Percentiles rank a stretch among this genome's conserved stretches.
phyloP scores from a whole-genome alignment of 2,888 invertebrate species.

The Hemicrepidius hirtus region DNA sequence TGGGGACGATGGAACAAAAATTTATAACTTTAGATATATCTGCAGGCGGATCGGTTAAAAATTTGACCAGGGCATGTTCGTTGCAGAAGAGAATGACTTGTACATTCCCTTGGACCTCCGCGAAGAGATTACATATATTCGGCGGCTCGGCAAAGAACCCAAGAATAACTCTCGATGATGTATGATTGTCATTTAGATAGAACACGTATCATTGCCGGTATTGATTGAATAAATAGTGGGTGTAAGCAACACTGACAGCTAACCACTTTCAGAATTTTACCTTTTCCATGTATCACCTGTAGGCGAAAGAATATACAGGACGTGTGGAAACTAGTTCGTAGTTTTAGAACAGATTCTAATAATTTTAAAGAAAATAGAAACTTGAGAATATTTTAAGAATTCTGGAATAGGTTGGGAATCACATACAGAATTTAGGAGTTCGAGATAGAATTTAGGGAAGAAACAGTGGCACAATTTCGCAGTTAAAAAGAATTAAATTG shows the following conservation, averaged over 20 bases:
- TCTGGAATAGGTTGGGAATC: no score
- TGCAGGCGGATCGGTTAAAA: constrained; percentile 12
- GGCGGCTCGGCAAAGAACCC: constrained; percentile 49
- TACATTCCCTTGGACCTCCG: constrained; percentile 59
- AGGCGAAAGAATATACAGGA: no score
- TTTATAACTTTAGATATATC: background rate
- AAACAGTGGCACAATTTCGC: no score
- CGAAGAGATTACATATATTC: constrained; percentile 55
- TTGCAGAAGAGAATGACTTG: constrained; percentile 58
- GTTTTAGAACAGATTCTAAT: no score
- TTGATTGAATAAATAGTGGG: constrained; percentile 50
- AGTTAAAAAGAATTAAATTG: no score
- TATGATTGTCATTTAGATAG: constrained; percentile 53
- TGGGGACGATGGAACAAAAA: background rate
- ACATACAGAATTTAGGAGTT: no score
- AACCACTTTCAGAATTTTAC: constrained; percentile 43
- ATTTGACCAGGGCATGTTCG: constrained; percentile 16
- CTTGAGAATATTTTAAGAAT: no score
- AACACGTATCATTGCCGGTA: constrained; percentile 48
- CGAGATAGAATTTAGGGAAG: no score
- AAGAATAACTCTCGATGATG: constrained; percentile 45
- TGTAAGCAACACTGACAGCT: constrained; percentile 41
- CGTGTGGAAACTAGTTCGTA: no score
- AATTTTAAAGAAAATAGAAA: no score
- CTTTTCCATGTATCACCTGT: background rate